These are phyloP conservation scores for Cavia aperea DNA, from an alignment of 2,113 vertebrate genomes.

Conservation along the genomic window DNA sequence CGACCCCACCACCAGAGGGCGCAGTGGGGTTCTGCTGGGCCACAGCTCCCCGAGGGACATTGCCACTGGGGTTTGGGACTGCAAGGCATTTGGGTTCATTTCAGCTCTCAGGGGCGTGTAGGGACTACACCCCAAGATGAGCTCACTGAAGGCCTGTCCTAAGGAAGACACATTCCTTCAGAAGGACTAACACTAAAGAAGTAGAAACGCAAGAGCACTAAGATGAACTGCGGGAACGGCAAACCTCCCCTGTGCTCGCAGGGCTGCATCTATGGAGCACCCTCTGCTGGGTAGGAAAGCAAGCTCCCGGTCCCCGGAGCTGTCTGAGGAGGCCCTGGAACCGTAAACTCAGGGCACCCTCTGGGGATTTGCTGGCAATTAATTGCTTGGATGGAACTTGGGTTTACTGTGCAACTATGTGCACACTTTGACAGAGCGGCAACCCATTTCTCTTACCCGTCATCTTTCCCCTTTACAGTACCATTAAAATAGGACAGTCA, in stretches of 20 bases:
- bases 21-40: neutral
- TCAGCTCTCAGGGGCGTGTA: neutral
- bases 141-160: neutral
- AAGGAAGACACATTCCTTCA: neutral
- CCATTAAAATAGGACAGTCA: conserved; percentile 4
- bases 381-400: neutral
- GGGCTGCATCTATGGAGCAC: neutral
- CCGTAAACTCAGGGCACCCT: neutral
- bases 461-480: neutral
- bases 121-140: too few relatives aligned
- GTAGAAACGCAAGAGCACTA: neutral
- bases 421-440: neutral
- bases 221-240: neutral
- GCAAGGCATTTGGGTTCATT: neutral
- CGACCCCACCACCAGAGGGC: fast-evolving
- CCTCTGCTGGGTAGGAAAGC: neutral
- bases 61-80: neutral
- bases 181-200: neutral
- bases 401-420: neutral
- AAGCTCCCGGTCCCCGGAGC: neutral
- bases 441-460: neutral
- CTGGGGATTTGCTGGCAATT: neutral
- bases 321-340: neutral
- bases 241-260: neutral
- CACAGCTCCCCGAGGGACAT: neutral